phyloP scores from a whole-genome alignment of 2,797 vertebrate species.

The Iguana delicatissima region DNA sequence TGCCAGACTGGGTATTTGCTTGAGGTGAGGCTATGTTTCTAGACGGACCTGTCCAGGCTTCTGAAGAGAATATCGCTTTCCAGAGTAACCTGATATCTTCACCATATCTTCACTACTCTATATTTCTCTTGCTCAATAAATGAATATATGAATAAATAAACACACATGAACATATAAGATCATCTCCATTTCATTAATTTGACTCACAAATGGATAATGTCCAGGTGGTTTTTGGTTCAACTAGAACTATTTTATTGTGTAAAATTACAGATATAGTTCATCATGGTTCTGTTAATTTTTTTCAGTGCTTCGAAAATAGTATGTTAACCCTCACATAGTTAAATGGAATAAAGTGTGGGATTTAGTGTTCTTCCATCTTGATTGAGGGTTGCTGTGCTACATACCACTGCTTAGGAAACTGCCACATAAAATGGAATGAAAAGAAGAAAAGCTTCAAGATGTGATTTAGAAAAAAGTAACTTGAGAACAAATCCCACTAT shows the following conservation, averaged over 20 bases:
- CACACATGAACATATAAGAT: constrained; percentile 51
- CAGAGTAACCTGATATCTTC: constrained; percentile 17
- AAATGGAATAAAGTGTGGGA: constrained; percentile 66
- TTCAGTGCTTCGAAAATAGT: constrained; percentile 73
- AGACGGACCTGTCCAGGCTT: background rate
- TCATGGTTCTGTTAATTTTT: constrained; percentile 74
- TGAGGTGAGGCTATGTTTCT: background rate
- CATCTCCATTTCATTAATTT: constrained; percentile 75
- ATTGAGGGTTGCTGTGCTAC: constrained; percentile 71
- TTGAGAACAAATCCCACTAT: constrained; percentile 68
- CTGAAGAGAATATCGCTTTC: constrained; percentile 41
- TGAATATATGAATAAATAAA: too few species aligned
- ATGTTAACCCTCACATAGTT: constrained; percentile 67
- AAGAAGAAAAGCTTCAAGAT: constrained; percentile 65
- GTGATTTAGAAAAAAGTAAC: constrained; percentile 69
- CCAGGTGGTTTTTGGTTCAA: constrained; percentile 71
- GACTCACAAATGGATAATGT: constrained; percentile 70
- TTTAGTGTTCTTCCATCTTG: constrained; percentile 70
- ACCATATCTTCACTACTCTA: constrained; percentile 54
- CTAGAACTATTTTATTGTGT: constrained; percentile 73
- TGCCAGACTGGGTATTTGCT: background rate
- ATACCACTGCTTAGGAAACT: constrained; percentile 69
- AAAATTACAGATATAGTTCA: constrained; percentile 72
- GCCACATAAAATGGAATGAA: constrained; percentile 63
- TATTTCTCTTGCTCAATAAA: constrained; percentile 45